Evolutionary conservation across 1,140 invertebrate species (phyloP), one percentile per base, ranked within the genome.

Genomic region (Drosophila suzukii): DNA sequence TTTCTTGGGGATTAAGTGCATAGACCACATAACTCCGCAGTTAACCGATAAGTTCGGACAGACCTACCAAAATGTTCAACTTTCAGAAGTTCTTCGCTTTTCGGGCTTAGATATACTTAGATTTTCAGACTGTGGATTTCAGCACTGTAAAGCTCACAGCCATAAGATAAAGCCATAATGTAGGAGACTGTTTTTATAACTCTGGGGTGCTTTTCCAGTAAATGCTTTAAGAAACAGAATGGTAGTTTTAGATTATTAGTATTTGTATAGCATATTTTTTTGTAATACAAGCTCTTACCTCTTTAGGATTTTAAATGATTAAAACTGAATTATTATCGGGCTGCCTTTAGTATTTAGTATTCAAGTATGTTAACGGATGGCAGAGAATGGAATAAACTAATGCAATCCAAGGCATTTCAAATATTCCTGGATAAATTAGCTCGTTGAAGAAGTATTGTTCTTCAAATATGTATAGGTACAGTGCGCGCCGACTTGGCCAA

Each of bases 1-100:
- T 67, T 67, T 49, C 8, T 13, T 20, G 24, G 12, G 65, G 30
- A 63, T 67, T 65, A 65, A 38, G 24, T 41, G 11, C 15, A 63
- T 34, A 34, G 27, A 24, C 27, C 11, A 62, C 17, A 66, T 34
- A 20, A 44, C 60, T 55, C 20, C n/a, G n/a, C 34, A 41, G 36
- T 32, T 56, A 12, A 17, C 5, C 41, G 41, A 46, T 46, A 44
- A 38, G 41, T 59, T 65, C 3, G 11, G 30, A 24, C 8, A 7
- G 5, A n/a, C 27, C 32, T 10, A 27, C 27, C 27, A 27, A 27
- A 27, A 27, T 27, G 5, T 27, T 5, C 27, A 27, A 27, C 27
- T 27, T 4, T 44, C 13, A 4, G 55, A 54, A 34, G 20, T 60
- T 59, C 3, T 53, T 12, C 7, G 24, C 47, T 13, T 60, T 15